Conservation (phyloP, 2,888 invertebrate genomes). For the Oxyteleia sp. region DNA sequence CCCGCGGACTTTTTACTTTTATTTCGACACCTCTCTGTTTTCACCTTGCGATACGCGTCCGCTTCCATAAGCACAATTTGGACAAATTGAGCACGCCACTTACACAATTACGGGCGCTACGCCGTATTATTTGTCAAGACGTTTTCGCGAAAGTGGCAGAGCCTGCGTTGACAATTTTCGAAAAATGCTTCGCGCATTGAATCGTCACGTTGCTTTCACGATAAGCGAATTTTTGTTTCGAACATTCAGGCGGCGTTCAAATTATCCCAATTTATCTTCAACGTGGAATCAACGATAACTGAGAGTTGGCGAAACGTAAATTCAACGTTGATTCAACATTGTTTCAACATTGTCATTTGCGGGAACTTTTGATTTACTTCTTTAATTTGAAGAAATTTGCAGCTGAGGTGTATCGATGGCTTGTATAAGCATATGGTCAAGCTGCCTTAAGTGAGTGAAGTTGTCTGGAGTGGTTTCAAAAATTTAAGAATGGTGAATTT, state of each 20-base stretch:
- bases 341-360: too few species aligned
- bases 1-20: conserved; percentile 53
- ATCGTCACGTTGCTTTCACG: conserved; percentile 7
- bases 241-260: neutral
- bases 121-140: conserved; percentile 1
- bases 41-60: conserved; percentile 42
- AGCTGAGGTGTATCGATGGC: too few species aligned
- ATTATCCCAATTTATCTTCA: too few species aligned
- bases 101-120: conserved; percentile 40
- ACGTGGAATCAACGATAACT: too few species aligned
- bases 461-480: too few species aligned
- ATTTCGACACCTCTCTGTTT: conserved; percentile 61
- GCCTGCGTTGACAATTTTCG: neutral
- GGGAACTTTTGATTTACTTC: too few species aligned
- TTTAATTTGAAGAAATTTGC: too few species aligned
- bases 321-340: too few species aligned
- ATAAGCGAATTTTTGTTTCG: neutral
- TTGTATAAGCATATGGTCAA: too few species aligned
- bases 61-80: conserved; percentile 59
- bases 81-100: conserved; percentile 54
- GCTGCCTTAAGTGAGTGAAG: too few species aligned
- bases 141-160: neutral
- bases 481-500: too few species aligned
- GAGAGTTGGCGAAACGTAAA: too few species aligned
- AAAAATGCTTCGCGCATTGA: conserved; percentile 1